Base-by-base conservation (phyloP, 1,140 invertebrate genomes). In the Conopomorpha cramerella region DNA sequence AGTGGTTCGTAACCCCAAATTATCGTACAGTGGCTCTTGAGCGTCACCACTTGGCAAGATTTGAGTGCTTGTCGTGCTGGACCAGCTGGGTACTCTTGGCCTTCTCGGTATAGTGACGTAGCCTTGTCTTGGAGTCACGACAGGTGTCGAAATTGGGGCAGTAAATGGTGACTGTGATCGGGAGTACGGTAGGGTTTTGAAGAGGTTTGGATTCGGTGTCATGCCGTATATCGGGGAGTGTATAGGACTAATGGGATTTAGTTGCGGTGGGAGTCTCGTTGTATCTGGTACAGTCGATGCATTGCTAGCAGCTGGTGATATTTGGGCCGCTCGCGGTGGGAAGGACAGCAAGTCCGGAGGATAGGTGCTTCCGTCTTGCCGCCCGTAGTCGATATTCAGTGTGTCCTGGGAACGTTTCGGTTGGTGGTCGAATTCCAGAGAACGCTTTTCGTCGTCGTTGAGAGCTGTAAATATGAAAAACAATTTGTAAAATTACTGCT, bases 21-120 rank as follows among this genome's bases (percentile, higher is more conserved):
- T 93, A 52, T 93, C 91, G 54, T 93, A 93, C 2, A 92, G 82
- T 0, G 90, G 90, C 52, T 92, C 90, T 14, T 81, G 70, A 12
- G 82, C 77, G 49, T 82, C 80, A 1, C 74, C 51, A 41, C 78
- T 80, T 2, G 82, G 78, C n/a, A 80, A 57, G 44, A 79, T 79
- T 32, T 74, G 72, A 6, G 81, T 81, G 40, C 71, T 74, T 1
- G 81, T 82, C 1, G 82, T 84, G 8, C 86, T 86, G 34, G 88
- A 87, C 89, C 91, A 93, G 39, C 89, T 91, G 0, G 90, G 89
- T 0, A 88, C 85, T 30, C 91, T 78, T 0, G 91, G 91, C 52
- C 91, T 77, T 39, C 92, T 81, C 0, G 92, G 91, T 36, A 95
- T 90, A 3, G 91, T 93, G 6, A 92, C 89, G 54, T 92, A 92